Evolutionary conservation across 2,888 invertebrate species (phyloP), one percentile per base, ranked within the genome.

Genomic region (Poecilobothrus nobilitatus): DNA sequence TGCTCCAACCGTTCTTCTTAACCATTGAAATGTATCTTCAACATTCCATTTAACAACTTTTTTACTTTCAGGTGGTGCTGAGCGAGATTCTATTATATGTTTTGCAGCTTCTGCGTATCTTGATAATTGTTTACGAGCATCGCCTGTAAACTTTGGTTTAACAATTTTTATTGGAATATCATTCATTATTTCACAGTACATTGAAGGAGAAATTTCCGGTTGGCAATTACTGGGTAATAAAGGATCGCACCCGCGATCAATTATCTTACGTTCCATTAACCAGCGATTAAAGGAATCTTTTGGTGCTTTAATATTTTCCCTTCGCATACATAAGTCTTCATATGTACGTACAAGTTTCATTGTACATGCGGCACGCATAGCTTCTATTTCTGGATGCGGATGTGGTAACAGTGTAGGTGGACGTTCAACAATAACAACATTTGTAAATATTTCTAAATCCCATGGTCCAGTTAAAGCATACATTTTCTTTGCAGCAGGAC

Each of bases 41-140:
- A 95, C 96, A 84, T 97, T 96, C 97, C 97, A 97, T 80, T 97
- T 97, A 0, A 98, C 97, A 18, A 97, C 92, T 83, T 97, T 97
- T 72, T 97, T 86, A 78, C 96, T 95, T 79, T 97, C 96, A 0
- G 95, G 89, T 34, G 94, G 92, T 10, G 93, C 91, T 80, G 94
- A 94, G 75, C 96, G 88, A 9, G 94, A 93, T 82, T 97, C 97
- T 74, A 97, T 95, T 84, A 97, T 94, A 81, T 94, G 93, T 79
- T 97, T 97, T 2, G 97, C 97, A 20, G 97, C 96, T 82, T 97
- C 97, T 0, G 97, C 96, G 82, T 97, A 98, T 68, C 90, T 87
- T 4, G 93, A 92, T 33, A 97, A 83, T 78, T 97, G 97, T 80
- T 97, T 96, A 44, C 97, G 86, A 0, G 97, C 97, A 83, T 97